Evolutionary conservation across 2,888 invertebrate genomes (phyloP), one percentile per base, ranked within the genome.

Genomic region (Sarcophaga subvicina): DNA sequence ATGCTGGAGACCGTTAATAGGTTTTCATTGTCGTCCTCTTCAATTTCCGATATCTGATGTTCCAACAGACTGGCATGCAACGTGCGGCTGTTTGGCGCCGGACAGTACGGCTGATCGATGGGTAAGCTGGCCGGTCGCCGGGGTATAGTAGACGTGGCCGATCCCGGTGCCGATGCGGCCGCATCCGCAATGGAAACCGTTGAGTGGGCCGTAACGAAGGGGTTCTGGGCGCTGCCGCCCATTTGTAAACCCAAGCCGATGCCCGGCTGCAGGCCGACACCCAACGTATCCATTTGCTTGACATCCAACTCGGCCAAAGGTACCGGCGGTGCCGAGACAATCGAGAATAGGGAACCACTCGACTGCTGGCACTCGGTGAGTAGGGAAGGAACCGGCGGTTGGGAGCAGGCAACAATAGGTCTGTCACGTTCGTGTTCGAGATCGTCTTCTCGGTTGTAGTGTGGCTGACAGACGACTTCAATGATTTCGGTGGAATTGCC

Each of bases 11-110:
- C 95, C 25, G 96, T 96, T 92, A 96, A 93, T 88, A 96, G 93
- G 83, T 96, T 96, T 91, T 96, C 96, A 90, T 96, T 96, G 91
- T 96, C 96, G 77, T 95, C 95, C 91, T 95, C 95, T 90, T 96
- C 96, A 89, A 93, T 90, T 89, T 94, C 93, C 80, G 93, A 93
- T 88, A 93, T 92, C 91, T 90, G 95, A 93, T 88, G 94, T 92
- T 90, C 94, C 93, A 91, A 92, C 92, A 92, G 88, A 81, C 91
- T 93, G 90, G 90, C 88, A 80, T 93, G 93, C 83, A 94, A 92
- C 54, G 94, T 93, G 25, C 94, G 90, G 77, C 81, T 88, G 82
- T 80, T 62, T 37, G 91, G 85, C 60, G 90, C 89, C 80, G 91
- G 92, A 79, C 92, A 91, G 64, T 92, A 91, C 64, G 91, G 91